Conservation (phyloP, 2,888 invertebrate species). For the Polymixis flavicincta region DNA sequence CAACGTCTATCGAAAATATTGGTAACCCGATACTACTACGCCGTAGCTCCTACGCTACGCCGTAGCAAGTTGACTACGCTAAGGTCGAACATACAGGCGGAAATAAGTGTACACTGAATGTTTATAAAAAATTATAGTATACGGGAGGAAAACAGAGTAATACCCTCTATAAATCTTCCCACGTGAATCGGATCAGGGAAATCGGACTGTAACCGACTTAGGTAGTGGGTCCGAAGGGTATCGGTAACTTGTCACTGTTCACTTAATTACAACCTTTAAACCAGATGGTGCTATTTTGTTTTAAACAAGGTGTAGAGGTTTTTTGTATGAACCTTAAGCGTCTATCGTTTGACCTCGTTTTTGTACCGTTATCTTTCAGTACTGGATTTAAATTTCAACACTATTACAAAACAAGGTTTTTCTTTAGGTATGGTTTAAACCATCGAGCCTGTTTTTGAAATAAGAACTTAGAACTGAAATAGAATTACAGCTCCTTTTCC, state of each 20-base stretch:
- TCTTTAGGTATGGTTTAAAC: too few species aligned
- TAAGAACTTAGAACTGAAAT: too few species aligned
- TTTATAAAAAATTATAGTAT: slow-evolving; percentile 41
- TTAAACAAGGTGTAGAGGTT: slow-evolving; percentile 1
- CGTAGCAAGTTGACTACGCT: slow-evolving; percentile 40
- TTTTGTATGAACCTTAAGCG: not conserved
- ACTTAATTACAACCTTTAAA: slow-evolving; percentile 34
- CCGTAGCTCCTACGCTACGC: slow-evolving; percentile 41
- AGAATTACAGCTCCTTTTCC: too few species aligned
- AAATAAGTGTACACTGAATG: slow-evolving; percentile 15
- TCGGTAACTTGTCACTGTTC: slow-evolving; percentile 37
- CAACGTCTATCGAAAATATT: slow-evolving; percentile 21
- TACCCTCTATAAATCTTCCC: slow-evolving; percentile 52
- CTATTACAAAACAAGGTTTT: too few species aligned
- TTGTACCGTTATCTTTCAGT: not conserved
- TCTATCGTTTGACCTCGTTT: not conserved
- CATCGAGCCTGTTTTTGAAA: too few species aligned
- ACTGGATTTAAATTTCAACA: not conserved
- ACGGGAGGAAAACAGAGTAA: slow-evolving; percentile 28
- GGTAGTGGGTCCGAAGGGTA: slow-evolving; percentile 18
- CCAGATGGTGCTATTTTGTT: slow-evolving; percentile 26
- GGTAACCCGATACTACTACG: slow-evolving; percentile 36
- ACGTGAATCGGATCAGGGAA: slow-evolving; percentile 33
- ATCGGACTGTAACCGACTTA: slow-evolving; percentile 50
- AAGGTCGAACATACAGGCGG: slow-evolving; percentile 15